Evolutionary conservation across 2,797 vertebrate species (phyloP), one percentile per base, ranked within the genome.

Genomic region (Cyclopterus lumpus): DNA sequence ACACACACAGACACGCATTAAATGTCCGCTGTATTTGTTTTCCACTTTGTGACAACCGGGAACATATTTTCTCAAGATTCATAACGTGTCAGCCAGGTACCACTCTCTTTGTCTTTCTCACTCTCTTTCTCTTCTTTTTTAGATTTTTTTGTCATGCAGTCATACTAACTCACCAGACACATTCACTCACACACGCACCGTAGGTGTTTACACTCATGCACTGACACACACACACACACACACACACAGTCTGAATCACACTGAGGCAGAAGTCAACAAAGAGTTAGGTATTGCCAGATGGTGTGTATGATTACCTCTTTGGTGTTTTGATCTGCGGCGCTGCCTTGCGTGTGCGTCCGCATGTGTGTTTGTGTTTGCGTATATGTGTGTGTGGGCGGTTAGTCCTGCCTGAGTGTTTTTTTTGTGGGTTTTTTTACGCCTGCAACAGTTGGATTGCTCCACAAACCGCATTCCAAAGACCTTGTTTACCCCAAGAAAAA

Each of bases 261-360:
- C 67, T 2, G 30, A 83, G 61, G 68, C 83, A 70, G 72, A 79
- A 88, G 82, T 91, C 77, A 86, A 83, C 80, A 85, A 70, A 84
- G 77, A 85, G 34, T 55, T 24, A 55, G 74, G 28, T 70, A 60
- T 70, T 80, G 77, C 86, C 90, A 91, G 86, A 87, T 90, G 87
- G 86, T 80, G 79, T 82, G 86, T 82, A 80, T 79, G 81, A 87
- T 89, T 84, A 80, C 80, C 3, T 59, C 76, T 86, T 80, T 81
- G 76, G 78, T 86, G 83, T 83, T 87, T 73, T 80, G 78, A 79
- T 86, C 67, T 77, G 62, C n/a, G 48, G 71, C 72, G 79, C 51
- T 75, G 73, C 75, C 46, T 80, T 42, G 57, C 46, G 26, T 82
- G 73, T 69, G 60, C 1, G 32, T 75, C 30, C 61, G 32, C 64